phyloP scores from a whole-genome alignment of 2,113 vertebrate genomes.

The Daubentonia madagascariensis region DNA sequence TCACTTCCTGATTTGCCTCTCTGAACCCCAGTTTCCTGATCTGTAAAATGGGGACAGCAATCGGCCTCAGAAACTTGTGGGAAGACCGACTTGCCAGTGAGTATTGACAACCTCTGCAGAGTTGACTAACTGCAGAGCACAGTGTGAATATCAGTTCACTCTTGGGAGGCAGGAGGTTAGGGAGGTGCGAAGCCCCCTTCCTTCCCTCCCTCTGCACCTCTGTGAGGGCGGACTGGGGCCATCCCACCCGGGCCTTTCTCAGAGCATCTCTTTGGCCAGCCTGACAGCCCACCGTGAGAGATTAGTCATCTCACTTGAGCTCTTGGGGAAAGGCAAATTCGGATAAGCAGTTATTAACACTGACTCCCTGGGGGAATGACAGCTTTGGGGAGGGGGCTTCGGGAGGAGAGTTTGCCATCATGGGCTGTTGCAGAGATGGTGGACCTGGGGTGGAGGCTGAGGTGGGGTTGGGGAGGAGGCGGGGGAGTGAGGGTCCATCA shows the following conservation, averaged over 20 bases:
- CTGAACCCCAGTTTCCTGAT: neutral
- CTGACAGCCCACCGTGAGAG: neutral
- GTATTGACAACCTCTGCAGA: neutral
- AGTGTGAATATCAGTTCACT: neutral
- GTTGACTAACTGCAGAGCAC: neutral
- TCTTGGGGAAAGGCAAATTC: neutral
- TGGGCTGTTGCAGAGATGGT: neutral
- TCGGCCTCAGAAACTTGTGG: neutral
- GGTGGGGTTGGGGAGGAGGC: neutral
- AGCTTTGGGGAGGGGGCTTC: neutral
- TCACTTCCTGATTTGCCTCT: neutral
- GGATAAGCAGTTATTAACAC: neutral
- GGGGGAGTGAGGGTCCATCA: neutral
- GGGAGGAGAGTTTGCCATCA: neutral
- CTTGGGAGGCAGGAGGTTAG: neutral
- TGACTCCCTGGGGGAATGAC: neutral
- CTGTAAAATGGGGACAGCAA: neutral
- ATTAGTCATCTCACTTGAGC: neutral
- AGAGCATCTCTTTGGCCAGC: neutral
- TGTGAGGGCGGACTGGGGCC: neutral
- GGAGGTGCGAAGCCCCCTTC: accelerated
- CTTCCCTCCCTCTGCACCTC: neutral
- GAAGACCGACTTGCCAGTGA: neutral
- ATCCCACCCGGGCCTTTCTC: neutral
- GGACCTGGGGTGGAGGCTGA: neutral